Evolutionary conservation across 2,797 vertebrate genomes (phyloP).

Genomic region (Anguilla megastoma): DNA sequence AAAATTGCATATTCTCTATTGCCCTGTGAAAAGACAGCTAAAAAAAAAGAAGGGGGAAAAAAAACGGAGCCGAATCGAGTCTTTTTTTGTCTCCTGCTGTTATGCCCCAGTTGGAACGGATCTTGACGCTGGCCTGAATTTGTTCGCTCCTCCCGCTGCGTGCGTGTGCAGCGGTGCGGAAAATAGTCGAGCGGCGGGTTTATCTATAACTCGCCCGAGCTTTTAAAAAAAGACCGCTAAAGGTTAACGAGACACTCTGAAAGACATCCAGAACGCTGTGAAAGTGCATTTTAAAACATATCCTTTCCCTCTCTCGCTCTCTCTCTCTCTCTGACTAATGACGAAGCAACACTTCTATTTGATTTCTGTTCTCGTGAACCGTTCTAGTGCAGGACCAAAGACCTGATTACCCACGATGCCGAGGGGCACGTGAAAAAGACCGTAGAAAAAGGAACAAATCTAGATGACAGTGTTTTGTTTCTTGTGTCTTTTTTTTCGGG

Average conservation of each 20-base stretch:
- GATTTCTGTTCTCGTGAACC: slow-evolving; percentile 54
- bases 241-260: slow-evolving; percentile 45
- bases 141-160: not conserved
- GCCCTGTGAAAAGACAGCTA: slow-evolving; percentile 18
- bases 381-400: slow-evolving; percentile 66
- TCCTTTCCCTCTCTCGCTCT: not conserved
- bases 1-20: slow-evolving; percentile 30
- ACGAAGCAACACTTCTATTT: slow-evolving; percentile 25
- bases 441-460: slow-evolving; percentile 47
- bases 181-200: slow-evolving; percentile 10
- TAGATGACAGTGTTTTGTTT: slow-evolving; percentile 17
- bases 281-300: slow-evolving; percentile 49
- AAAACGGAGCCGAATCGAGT: not conserved
- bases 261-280: slow-evolving; percentile 53
- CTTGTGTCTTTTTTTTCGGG: not conserved
- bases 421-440: slow-evolving; percentile 63
- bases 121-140: slow-evolving; percentile 19
- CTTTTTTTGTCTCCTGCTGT: not conserved
- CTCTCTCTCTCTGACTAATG: slow-evolving; percentile 40
- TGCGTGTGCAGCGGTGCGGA: not conserved
- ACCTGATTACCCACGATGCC: slow-evolving; percentile 60
- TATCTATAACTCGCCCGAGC: slow-evolving; percentile 41
- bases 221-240: slow-evolving; percentile 43
- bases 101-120: not conserved
- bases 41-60: not conserved